phyloP scores from a whole-genome alignment of 2,113 vertebrate species.

The Melanocharis versteri region DNA sequence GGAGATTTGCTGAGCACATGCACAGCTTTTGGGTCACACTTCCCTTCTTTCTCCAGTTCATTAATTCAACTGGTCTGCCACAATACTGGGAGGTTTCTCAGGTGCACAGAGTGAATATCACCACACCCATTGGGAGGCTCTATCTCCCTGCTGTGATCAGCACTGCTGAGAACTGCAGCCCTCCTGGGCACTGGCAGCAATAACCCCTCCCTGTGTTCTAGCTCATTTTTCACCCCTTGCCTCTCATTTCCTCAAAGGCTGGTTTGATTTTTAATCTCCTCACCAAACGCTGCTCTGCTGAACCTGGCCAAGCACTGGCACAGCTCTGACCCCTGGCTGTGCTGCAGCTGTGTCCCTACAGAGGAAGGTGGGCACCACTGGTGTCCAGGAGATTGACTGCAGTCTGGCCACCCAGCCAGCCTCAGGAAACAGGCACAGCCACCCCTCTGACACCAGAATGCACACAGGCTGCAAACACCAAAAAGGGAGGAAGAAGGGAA shows the following conservation, averaged over 20 bases:
- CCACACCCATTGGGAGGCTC: rapidly evolving
- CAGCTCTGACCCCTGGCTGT: rapidly evolving
- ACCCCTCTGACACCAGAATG: background rate
- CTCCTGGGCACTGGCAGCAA: background rate
- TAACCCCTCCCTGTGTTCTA: background rate
- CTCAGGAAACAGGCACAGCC: background rate
- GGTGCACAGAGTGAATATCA: background rate
- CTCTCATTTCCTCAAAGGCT: background rate
- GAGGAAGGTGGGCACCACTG: rapidly evolving
- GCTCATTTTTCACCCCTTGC: background rate
- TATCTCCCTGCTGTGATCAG: background rate
- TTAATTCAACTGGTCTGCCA: background rate
- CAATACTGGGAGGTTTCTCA: background rate
- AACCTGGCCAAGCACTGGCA: background rate
- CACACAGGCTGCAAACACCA: background rate
- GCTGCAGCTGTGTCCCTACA: background rate
- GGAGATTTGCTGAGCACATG: rapidly evolving
- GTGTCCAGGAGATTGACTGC: background rate
- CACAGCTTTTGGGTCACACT: background rate
- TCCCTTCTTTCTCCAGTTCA: background rate
- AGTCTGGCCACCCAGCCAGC: background rate
- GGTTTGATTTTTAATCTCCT: background rate
- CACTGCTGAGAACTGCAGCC: background rate
- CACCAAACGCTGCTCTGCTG: background rate
- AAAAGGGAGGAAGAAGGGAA: background rate